Base-by-base conservation (phyloP, 2,888 invertebrate genomes). In the Cylloceria caligata region DNA sequence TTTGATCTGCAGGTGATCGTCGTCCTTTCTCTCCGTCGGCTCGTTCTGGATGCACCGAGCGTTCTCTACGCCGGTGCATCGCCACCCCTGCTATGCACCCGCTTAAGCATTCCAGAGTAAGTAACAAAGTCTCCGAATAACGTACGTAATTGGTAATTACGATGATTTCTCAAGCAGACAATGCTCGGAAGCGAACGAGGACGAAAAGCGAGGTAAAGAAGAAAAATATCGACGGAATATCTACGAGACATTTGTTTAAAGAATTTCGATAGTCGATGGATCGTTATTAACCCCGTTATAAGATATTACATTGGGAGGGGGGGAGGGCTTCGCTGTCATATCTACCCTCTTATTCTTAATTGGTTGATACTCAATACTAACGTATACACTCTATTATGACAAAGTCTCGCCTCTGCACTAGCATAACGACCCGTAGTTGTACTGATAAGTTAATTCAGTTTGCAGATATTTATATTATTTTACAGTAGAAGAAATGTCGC, bases 1-100 rank as follows among this genome's bases (percentile, higher is more conserved):
- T 84, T 84, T 85, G 73, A 81, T 81, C 60, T 74, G 78, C 11
- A 13, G 55, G 52, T 11, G 64, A 81, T 69, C 68, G 34, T 74
- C 73, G 39, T 75, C 67, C 57, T 27, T 49, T 55, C 27, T 65
- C 60, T 45, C 57, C 21, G 36, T 19, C 36, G 62, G 34, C 21
- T 21, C 34, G 60, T n/a, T 39, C 47, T n/a, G 11, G 69, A 39
- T 64, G 45, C 19, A 47, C 16, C n/a, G 34, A 34, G 27, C 16
- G 9, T 62, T 62, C 19, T 36, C n/a, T 34, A 13, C 5, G 5
- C 30, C 36, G 4, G 19, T 34, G 36, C 60, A 62, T 62, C n/a
- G 6, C 34, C 36, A 6, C 24, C 9, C 27, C 64, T n/a, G 1
- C 21, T 13, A 21, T 64, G 24, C 24, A 64, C 21, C 64, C 36